Evolutionary conservation across 2,113 vertebrate species (phyloP), one percentile per base, ranked within the genome.

Genomic region (Porphyrio hochstetteri): DNA sequence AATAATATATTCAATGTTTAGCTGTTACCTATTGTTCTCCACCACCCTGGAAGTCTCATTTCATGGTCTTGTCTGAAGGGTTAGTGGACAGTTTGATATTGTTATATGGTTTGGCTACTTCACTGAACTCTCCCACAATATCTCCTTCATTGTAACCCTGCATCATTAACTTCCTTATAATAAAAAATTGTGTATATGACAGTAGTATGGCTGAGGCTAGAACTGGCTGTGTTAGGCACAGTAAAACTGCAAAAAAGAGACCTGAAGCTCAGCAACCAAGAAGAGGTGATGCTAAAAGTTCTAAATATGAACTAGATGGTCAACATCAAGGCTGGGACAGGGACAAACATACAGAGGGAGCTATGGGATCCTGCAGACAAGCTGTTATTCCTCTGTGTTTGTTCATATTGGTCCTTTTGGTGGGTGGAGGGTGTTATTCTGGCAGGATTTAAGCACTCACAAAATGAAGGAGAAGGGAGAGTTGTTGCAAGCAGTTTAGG

Each of bases 331-430:
- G 11, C 23, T 84, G 61, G 53, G 76, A 42, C 11, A 40, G 35
- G 16, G 46, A 77, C 61, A 70, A 44, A 33, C 9, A 20, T 14
- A n/a, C 15, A 55, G 35, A 88, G 5, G 36, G 33, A 85, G 31
- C 50, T 59, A 13, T 5, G 44, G 2, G 21, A 52, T 80, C 29
- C 67, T 76, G 61, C 63, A 74, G 55, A 21, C 36, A 44, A 11
- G 7, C 40, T 1, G 0, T 70, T 27, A 53, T 74, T 65, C 33
- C 72, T 52, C 11, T 13, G 5, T 0, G 14, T 75, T 27, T 31
- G 1, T 80, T 92, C 69, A 1, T 79, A 79, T 71, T 42, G 44
- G 59, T 5, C 60, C 33, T 78, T 60, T 74, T 35, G 33, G 29
- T 31, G 16, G 18, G 38, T n/a, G n/a, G 17, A 85, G 57, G 28